Evolutionary conservation across 2,113 vertebrate species (phyloP).

Genomic region (Sorex fumeus): DNA sequence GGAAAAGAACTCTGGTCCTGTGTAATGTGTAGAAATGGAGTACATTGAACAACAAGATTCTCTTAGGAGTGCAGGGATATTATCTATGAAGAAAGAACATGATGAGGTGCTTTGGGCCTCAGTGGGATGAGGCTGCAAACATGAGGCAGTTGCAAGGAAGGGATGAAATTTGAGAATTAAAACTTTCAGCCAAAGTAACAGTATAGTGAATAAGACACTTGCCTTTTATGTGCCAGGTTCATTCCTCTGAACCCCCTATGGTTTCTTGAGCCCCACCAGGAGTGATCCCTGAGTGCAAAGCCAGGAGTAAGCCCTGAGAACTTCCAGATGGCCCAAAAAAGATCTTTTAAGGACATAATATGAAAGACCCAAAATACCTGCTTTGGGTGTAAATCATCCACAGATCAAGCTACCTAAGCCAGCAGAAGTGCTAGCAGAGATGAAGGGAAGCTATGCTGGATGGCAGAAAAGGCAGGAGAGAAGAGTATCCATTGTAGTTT

Average conservation of each 20-base stretch:
- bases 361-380: not conserved
- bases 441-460: not conserved
- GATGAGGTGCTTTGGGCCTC: too few relatives aligned
- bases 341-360: not conserved
- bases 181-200: too few relatives aligned
- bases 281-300: too few relatives aligned
- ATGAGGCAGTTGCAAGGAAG: not conserved
- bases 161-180: not conserved
- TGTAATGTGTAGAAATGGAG: not conserved
- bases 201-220: too few relatives aligned
- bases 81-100: not conserved
- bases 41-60: not conserved
- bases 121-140: not conserved
- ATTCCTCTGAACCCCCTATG: too few relatives aligned
- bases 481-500: not conserved
- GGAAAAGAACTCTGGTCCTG: not conserved
- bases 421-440: not conserved
- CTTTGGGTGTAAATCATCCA: not conserved
- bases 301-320: too few relatives aligned
- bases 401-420: not conserved
- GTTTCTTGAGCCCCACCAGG: too few relatives aligned
- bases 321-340: too few relatives aligned
- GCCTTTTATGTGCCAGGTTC: too few relatives aligned
- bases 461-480: not conserved
- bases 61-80: not conserved